These are phyloP conservation scores for Streptopelia turtur DNA, from an alignment of 2,797 vertebrate species.

Conservation along the genomic window DNA sequence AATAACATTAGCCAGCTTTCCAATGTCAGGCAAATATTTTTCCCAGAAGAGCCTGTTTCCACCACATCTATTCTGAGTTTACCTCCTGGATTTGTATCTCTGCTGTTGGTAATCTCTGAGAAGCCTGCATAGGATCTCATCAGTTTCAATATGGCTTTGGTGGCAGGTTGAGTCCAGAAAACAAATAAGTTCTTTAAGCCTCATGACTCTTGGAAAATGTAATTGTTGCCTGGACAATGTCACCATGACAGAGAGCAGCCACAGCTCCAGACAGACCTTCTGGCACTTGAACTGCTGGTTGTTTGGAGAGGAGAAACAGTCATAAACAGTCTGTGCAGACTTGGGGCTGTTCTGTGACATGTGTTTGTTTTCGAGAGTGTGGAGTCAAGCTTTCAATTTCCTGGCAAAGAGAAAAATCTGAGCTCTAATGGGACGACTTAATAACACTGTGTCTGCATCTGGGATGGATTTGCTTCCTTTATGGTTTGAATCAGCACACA, in stretches of 20 bases:
- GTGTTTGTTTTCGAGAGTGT: constrained; percentile 46
- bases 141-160: background rate
- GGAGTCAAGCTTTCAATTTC: constrained; percentile 26
- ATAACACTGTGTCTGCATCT: background rate
- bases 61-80: background rate
- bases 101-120: background rate
- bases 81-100: background rate
- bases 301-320: background rate
- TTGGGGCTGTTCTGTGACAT: constrained; percentile 21
- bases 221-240: background rate
- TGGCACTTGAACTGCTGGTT: background rate
- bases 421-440: background rate
- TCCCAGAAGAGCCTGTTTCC: background rate
- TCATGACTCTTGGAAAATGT: background rate
- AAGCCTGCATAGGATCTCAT: background rate
- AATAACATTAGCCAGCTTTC: background rate
- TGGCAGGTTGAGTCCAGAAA: constrained; percentile 1
- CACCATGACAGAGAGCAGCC: background rate
- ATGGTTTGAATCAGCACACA: background rate
- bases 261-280: background rate
- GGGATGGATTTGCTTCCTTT: constrained; percentile 19
- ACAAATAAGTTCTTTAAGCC: background rate
- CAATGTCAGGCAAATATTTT: background rate
- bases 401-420: constrained; percentile 2
- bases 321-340: constrained; percentile 6